These are phyloP conservation scores for Porites australiensis DNA, from an alignment of 64 coral and sea anemone species.

Conservation along the genomic window DNA sequence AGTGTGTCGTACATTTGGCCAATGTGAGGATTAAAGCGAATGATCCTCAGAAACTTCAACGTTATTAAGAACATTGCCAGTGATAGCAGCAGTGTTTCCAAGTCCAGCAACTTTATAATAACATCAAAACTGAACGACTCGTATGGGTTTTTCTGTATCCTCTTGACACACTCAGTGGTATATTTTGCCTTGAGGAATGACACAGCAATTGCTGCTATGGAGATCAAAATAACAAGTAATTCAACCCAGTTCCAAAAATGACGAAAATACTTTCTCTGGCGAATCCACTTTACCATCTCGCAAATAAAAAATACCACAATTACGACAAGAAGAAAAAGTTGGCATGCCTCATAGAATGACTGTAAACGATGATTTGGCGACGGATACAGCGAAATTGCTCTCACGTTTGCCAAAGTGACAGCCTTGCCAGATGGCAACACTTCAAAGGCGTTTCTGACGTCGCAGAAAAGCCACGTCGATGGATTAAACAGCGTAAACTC, in stretches of 20 bases:
- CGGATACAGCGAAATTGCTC: constrained; percentile 35
- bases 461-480: constrained; percentile 38
- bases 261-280: constrained; percentile 18
- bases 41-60: constrained; percentile 19
- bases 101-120: not conserved
- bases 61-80: constrained; percentile 33
- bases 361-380: not conserved
- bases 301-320: constrained; percentile 1
- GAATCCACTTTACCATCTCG: constrained; percentile 17
- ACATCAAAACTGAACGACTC: constrained; percentile 10
- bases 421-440: constrained; percentile 28
- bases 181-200: constrained; percentile 39
- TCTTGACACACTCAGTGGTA: constrained; percentile 24
- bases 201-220: not conserved
- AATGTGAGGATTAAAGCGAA: constrained; percentile 48
- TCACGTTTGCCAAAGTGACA: constrained; percentile 1
- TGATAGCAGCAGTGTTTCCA: constrained; percentile 37
- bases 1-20: constrained; percentile 23
- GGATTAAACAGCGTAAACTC: constrained; percentile 59
- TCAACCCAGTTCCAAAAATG: constrained; percentile 61
- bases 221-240: not conserved
- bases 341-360: constrained; percentile 26
- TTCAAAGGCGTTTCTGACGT: constrained; percentile 36
- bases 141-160: constrained; percentile 36
- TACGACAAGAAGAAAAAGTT: constrained; percentile 34